Evolutionary conservation across 2,113 vertebrate species (phyloP).

Genomic region (Rhea pennata): DNA sequence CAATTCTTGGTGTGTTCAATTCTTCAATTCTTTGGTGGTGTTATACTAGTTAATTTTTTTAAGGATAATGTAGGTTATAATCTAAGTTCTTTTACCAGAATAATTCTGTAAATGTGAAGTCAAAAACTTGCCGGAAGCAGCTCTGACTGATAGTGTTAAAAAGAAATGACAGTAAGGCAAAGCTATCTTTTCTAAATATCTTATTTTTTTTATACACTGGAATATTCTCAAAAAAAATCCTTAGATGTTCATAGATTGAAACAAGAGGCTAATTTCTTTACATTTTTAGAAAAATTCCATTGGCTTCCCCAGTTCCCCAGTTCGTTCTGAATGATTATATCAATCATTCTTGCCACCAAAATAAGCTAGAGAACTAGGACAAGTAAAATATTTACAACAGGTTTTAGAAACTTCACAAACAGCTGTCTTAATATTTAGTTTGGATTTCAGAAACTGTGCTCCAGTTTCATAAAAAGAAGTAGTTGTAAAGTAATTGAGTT

Average conservation of each 20-base stretch:
- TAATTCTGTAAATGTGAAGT: neutral
- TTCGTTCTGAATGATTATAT: neutral
- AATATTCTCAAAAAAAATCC: neutral
- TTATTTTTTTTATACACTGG: neutral
- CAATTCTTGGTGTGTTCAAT: too few relatives aligned
- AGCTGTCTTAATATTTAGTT: constrained; percentile 56
- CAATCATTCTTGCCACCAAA: neutral
- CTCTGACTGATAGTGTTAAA: neutral
- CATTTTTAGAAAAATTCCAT: neutral
- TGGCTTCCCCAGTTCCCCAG: neutral
- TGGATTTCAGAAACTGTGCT: neutral
- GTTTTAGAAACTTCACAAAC: constrained; percentile 27
- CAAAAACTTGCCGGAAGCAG: neutral
- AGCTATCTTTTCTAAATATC: neutral
- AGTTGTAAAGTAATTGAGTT: neutral
- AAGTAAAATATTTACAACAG: neutral
- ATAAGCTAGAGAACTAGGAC: neutral
- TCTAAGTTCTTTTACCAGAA: neutral
- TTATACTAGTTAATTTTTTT: neutral
- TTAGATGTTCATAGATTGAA: neutral
- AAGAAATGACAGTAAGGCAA: neutral
- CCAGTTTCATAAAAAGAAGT: neutral
- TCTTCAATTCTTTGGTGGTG: too few relatives aligned
- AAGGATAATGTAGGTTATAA: neutral
- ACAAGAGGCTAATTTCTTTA: neutral